Evolutionary conservation across 2,113 vertebrate species (phyloP).

Genomic region (Sturnus vulgaris): DNA sequence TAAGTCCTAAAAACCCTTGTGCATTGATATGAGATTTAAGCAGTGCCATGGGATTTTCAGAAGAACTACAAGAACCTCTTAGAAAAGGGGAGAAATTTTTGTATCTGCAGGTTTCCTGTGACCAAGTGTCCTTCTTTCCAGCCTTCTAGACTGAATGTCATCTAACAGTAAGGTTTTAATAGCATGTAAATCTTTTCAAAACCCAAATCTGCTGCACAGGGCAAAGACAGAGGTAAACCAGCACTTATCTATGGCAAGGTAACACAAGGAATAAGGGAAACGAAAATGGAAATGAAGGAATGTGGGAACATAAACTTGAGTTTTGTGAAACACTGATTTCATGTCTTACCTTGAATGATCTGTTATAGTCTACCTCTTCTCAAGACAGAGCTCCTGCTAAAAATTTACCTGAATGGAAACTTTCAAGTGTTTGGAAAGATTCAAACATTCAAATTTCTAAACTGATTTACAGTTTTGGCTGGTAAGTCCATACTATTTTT

Average conservation of each 20-base stretch:
- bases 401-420: constrained; percentile 70
- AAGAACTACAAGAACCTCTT: not conserved
- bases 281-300: constrained; percentile 7
- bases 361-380: constrained; percentile 67
- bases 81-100: not conserved
- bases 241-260: constrained; percentile 39
- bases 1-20: not conserved
- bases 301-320: constrained; percentile 19
- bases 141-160: not conserved
- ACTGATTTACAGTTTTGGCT: not conserved
- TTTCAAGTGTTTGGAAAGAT: constrained; percentile 51
- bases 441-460: not conserved
- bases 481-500: not conserved
- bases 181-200: not conserved
- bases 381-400: constrained; percentile 70
- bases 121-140: not conserved
- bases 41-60: not conserved
- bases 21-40: not conserved
- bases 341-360: constrained; percentile 73
- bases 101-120: not conserved
- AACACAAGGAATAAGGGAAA: constrained; percentile 44
- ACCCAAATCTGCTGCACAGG: not conserved
- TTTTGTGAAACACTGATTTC: constrained; percentile 11
- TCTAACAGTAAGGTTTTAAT: not conserved
- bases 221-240: not conserved